Base-by-base conservation (phyloP, 53 echinoderm and acorn worm genomes). In the Crossaster papposus region DNA sequence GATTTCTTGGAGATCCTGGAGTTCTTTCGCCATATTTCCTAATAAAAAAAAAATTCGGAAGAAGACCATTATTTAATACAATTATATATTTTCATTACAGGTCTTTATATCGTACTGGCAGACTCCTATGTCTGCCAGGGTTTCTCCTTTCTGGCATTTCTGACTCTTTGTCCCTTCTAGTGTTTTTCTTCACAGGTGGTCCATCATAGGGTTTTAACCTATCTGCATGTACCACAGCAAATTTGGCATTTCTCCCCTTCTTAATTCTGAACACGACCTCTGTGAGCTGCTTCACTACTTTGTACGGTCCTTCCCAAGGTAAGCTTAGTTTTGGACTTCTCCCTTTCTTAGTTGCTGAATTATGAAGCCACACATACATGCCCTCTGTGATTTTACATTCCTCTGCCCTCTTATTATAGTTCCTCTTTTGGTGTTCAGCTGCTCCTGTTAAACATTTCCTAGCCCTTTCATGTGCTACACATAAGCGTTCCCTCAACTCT, bases 221-320 rank as follows among this genome's bases (percentile, higher is more conserved):
- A 62, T 81, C 81, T 2, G 32, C 58, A 51, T 81, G 81, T 28
- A 63, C 63, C 33, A 81, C 81, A 37, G 44, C 44, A 26, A 65
- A 64, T 6, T 65, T 54, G 18, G 65, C 38, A 1, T 33, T 30
- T 82, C 17, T 36, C 30, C 34, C 36, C 30, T 54, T 65, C 23
- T 23, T 33, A 0, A 76, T 36, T 6, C 14, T 33, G 36, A 36
- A 76, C 13, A 77, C 78, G 12, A 78, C 88, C 63, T 88, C 88
- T 11, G 77, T 58, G 62, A 88, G 26, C 78, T 63, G 50, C 63
- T 78, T 63, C 29, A 88, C 62, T 1, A 78, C 65, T 37, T 23
- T 30, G 55, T 22, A 76, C 1, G 90, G 90, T 54, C 90, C 90
- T 55, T 52, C 32, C 82, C 82, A 82, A 36, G 55, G 52, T 44